A percentile compares a stretch with the other conserved stretches of the same genome.
Evolutionary conservation across 2,888 invertebrate species (phyloP).

Genomic region (Carabus problematicus): DNA sequence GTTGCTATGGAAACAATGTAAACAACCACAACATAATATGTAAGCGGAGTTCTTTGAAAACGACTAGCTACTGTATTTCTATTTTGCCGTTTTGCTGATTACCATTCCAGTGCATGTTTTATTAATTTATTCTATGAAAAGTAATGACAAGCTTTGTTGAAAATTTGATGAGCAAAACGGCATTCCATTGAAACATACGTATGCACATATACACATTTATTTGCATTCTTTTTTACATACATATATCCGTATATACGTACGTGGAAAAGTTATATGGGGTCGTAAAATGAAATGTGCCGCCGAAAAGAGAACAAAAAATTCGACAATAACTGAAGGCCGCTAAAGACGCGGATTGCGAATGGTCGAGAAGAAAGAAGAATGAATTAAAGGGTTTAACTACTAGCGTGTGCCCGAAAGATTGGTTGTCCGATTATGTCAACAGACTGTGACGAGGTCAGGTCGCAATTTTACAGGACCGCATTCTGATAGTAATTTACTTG

Average conservation of each 20-base stretch:
- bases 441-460: constrained; percentile 54
- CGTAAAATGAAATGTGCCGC: no score
- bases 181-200: no score
- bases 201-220: no score
- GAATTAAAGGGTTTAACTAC: constrained; percentile 35
- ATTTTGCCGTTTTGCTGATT: background rate
- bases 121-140: background rate
- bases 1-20: constrained; percentile 1
- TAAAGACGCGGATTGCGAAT: no score
- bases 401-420: constrained; percentile 50
- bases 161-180: constrained; percentile 2
- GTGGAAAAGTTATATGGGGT: no score
- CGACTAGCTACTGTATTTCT: no score
- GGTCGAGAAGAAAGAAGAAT: constrained; percentile 22
- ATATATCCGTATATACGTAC: no score
- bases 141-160: background rate
- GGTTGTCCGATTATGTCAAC: constrained; percentile 50
- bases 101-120: background rate
- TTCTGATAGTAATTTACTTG: background rate
- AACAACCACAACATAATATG: background rate
- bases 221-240: no score
- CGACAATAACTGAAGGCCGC: no score
- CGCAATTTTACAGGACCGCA: constrained; percentile 25
- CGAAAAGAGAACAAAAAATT: no score
- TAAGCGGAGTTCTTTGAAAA: no score